phyloP scores from a whole-genome alignment of 2,797 vertebrate genomes.

The Oreochromis mossambicus region DNA sequence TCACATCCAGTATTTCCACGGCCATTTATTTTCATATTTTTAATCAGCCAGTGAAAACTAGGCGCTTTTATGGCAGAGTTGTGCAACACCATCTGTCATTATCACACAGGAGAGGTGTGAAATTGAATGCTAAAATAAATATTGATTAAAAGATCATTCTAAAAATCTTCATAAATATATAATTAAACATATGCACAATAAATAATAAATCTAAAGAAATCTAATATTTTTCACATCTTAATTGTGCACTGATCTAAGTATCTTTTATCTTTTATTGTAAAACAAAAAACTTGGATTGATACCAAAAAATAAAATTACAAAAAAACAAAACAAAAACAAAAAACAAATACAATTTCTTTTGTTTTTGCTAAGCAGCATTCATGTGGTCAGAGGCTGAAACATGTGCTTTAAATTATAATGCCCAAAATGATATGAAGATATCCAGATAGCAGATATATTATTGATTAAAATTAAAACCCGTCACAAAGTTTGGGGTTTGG shows the following conservation, averaged over 20 bases:
- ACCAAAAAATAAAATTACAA: not conserved
- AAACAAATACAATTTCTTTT: not conserved
- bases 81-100: not conserved
- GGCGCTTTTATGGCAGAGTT: not conserved
- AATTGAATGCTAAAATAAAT: not conserved
- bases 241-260: not conserved
- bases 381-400: not conserved
- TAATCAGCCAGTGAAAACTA: not conserved
- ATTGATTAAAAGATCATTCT: not conserved
- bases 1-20: not conserved
- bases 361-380: not conserved
- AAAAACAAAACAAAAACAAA: accelerated
- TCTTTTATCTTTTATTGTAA: not conserved
- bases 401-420: not conserved
- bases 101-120: not conserved
- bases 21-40: not conserved
- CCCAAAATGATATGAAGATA: not conserved
- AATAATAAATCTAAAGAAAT: not conserved
- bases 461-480: not conserved
- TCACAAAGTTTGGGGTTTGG: slow-evolving; percentile 1
- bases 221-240: not conserved
- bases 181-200: not conserved
- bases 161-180: not conserved
- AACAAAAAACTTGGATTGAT: not conserved
- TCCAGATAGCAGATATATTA: not conserved